Evolutionary conservation across 2,888 invertebrate genomes (phyloP), one percentile per base, ranked within the genome.

Genomic region (Cheilosia variabilis): DNA sequence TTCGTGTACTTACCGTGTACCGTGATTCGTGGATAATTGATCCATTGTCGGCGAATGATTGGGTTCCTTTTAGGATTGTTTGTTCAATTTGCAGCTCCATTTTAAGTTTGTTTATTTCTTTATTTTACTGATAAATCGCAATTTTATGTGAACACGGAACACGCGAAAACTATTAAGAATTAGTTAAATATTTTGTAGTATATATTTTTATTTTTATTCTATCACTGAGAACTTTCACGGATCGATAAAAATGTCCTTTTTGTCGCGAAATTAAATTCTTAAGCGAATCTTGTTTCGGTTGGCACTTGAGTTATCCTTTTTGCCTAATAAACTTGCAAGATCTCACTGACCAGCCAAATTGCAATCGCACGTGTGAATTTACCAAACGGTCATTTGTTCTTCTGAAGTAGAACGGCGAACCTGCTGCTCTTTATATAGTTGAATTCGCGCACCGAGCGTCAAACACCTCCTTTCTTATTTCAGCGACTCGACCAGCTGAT

Each of bases 1-100:
- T 37, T 43, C 31, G 2, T 41, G 13, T 77, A 91, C 91, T 91
- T 89, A 92, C 91, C 90, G 91, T 91, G 88, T 90, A 91, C 88
- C 91, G 88, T 69, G 91, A 88, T 57, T 91, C 91, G 77, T 90
- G 90, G 87, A 91, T 90, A 66, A 89, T 89, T 65, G 89, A 88
- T 83, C 89, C 89, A 87, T 89, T 90, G 72, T 89, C 88, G 24
- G 89, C 88, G 81, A 89, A 89, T 53, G 88, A 88, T 82, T 88
- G 88, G 45, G 89, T 88, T 87, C 88, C 90, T 78, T 91, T 89
- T 76, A 90, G 77, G 87, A 88, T 79, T 62, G 88, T 88, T 86
- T 89, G 89, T 73, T 91, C 89, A 63, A 91, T 90, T 87, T 91
- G 89, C 52, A 91, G 87, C 87, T 91, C 91, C 91, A 91, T 91